Conservation (phyloP, 1,140 invertebrate species). For the Medauroidea extradentata region DNA sequence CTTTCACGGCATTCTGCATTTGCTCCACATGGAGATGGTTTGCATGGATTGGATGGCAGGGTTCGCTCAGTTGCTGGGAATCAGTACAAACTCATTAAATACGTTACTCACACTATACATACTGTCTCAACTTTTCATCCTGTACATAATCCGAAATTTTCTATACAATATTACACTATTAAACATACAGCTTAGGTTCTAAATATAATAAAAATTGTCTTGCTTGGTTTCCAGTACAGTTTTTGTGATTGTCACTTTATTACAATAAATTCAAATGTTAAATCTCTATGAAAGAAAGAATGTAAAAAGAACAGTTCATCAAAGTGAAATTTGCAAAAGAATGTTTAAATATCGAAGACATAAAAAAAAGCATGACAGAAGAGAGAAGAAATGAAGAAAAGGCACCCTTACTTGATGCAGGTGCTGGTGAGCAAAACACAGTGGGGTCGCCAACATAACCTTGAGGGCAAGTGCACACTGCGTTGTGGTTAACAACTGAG, state of each 20-base stretch:
- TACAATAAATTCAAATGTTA: too few relatives aligned
- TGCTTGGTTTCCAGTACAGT: too few relatives aligned
- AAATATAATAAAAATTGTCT: too few relatives aligned
- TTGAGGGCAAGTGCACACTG: conserved; percentile 64
- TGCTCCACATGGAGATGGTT: conserved; percentile 73
- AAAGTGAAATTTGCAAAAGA: too few relatives aligned
- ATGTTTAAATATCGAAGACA: not conserved
- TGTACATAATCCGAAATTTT: too few relatives aligned
- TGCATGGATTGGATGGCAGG: conserved; percentile 54
- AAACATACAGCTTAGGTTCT: too few relatives aligned
- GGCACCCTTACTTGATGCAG: conserved; percentile 41
- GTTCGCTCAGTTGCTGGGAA: conserved; percentile 40
- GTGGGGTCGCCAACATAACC: conserved; percentile 76
- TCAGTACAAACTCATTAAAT: not conserved
- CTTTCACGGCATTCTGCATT: conserved; percentile 73
- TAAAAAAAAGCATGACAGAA: conserved; percentile 23
- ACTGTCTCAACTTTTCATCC: too few relatives aligned
- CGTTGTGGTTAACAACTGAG: conserved; percentile 69
- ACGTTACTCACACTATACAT: too few relatives aligned
- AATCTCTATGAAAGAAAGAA: too few relatives aligned
- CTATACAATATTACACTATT: too few relatives aligned
- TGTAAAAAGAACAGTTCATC: too few relatives aligned
- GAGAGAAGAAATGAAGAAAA: conserved; percentile 16
- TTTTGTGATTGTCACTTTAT: too few relatives aligned
- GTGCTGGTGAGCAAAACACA: conserved; percentile 50